phyloP scores from a whole-genome alignment of 1,140 invertebrate species.

The Ectropis grisescens region DNA sequence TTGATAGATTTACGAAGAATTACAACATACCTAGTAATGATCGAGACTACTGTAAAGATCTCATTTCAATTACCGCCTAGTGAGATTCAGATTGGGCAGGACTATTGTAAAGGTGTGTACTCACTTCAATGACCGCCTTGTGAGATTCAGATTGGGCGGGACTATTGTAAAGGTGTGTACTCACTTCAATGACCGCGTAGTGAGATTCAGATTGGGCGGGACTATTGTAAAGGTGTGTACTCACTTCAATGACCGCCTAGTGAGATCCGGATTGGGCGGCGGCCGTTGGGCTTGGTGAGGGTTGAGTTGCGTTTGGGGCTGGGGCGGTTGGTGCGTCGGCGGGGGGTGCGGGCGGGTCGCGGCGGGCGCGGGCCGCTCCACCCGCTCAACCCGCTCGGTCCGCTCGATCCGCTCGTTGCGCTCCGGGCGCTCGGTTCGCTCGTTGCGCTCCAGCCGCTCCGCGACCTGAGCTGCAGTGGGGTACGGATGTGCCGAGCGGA shows the following conservation, averaged over 20 bases:
- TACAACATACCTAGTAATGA: too few species aligned
- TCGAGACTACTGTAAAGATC: too few species aligned
- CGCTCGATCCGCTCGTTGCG: conserved; percentile 21
- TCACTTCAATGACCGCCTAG: conserved; percentile 79
- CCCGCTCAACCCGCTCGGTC: conserved; percentile 15
- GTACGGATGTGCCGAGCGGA: conserved; percentile 66
- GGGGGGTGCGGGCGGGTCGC: conserved; percentile 25
- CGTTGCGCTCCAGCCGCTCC: conserved; percentile 17
- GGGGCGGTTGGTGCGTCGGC: conserved; percentile 27
- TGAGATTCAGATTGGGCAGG: too few species aligned
- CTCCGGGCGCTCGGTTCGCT: conserved; percentile 24
- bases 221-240: too few species aligned
- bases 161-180: too few species aligned
- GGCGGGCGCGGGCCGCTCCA: conserved; percentile 33
- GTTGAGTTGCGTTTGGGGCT: too few species aligned
- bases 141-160: too few species aligned
- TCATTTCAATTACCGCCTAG: too few species aligned
- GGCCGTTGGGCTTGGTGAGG: conserved; percentile 48
- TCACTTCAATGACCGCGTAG: conserved; percentile 79
- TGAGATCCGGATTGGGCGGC: conserved; percentile 74
- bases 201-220: conserved; percentile 77
- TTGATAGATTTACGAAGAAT: too few species aligned
- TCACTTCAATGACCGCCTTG: too few species aligned
- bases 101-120: too few species aligned
- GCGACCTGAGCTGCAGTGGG: conserved; percentile 22